Percentiles rank a stretch among this genome's conserved stretches.
phyloP scores from a whole-genome alignment of 2,113 vertebrate genomes.

The Diadophis punctatus region DNA sequence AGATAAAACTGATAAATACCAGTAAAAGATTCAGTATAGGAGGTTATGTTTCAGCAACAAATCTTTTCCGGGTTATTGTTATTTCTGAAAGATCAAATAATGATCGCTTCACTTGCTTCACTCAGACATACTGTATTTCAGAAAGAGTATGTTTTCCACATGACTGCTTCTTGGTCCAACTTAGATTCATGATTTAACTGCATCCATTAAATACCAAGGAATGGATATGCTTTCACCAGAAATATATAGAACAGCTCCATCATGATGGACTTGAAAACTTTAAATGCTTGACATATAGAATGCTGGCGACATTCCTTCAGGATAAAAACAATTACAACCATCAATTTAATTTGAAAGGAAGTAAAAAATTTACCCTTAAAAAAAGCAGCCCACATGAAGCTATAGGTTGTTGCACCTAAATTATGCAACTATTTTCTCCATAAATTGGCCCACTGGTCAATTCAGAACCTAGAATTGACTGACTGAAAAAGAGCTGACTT shows the following conservation, averaged over 20 bases:
- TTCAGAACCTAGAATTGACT: not conserved
- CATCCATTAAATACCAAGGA: not conserved
- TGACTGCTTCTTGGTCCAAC: not conserved
- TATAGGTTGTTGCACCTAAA: not conserved
- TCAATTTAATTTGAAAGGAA: not conserved
- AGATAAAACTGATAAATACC: not conserved
- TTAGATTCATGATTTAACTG: not conserved
- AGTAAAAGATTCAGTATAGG: not conserved
- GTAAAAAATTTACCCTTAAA: not conserved
- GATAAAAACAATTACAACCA: not conserved
- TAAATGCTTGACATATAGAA: not conserved
- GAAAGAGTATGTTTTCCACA: not conserved
- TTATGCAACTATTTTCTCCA: not conserved
- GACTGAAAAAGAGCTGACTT: not conserved
- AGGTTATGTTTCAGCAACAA: not conserved
- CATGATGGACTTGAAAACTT: not conserved
- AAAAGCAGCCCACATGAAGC: not conserved
- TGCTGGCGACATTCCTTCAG: not conserved
- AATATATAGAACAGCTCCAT: not conserved
- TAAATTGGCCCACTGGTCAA: not conserved
- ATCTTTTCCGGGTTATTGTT: not conserved
- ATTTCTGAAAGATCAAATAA: not conserved
- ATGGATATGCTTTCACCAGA: not conserved
- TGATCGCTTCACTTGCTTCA: not conserved
- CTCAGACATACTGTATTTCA: not conserved